Evolutionary conservation across 2,888 invertebrate species (phyloP).

Genomic region (Aphelenchoides bicaudatus): DNA sequence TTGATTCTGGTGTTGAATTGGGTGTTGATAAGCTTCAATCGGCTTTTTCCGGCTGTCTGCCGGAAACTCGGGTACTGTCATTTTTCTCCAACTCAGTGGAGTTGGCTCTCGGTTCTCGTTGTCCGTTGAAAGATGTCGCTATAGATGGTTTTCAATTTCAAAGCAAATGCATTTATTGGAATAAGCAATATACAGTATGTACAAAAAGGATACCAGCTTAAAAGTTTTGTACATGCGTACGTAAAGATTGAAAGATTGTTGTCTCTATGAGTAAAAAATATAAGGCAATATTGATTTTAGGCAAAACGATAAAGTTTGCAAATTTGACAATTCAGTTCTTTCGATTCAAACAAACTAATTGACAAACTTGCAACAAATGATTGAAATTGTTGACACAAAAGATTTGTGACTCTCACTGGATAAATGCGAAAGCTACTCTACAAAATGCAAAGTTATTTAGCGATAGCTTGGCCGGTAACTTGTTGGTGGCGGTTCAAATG

Average conservation of each 20-base stretch:
- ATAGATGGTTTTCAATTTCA: constrained; percentile 5
- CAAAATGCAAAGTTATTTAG: neutral
- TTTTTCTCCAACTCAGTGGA: constrained; percentile 15
- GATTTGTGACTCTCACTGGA: neutral
- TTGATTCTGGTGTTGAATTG: too few species aligned
- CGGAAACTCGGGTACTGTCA: constrained; percentile 12
- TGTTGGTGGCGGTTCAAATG: constrained; percentile 10
- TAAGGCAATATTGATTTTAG: too few species aligned
- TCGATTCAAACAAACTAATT: neutral
- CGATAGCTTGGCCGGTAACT: constrained; percentile 10
- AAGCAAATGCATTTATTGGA: neutral
- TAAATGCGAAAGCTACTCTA: neutral
- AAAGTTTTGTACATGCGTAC: too few species aligned
- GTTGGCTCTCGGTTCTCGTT: constrained; percentile 13
- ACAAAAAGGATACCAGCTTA: too few species aligned
- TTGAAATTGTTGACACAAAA: neutral
- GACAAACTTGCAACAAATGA: constrained; percentile 4
- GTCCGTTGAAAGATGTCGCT: constrained; percentile 10
- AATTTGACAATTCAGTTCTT: neutral
- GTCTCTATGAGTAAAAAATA: too few species aligned
- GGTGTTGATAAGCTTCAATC: neutral
- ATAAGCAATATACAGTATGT: too few species aligned
- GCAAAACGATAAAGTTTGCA: too few species aligned
- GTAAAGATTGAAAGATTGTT: constrained; percentile 4
- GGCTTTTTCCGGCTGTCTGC: neutral